Percentiles rank a stretch among this genome's conserved stretches.
These are phyloP conservation scores for Troides helena DNA, from an alignment of 2,888 invertebrate species.

Conservation along the genomic window DNA sequence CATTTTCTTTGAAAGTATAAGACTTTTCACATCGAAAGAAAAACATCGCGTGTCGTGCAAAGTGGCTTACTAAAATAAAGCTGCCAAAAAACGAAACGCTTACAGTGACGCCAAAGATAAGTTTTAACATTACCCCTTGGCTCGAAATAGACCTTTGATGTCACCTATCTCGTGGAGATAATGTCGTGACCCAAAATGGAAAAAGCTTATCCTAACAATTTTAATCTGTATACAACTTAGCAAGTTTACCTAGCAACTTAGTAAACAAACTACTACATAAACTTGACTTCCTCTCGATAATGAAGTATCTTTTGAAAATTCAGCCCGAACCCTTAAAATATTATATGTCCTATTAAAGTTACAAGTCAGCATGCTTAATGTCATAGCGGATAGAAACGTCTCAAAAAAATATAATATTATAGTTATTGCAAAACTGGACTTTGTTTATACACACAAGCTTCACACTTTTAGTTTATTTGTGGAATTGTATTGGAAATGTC, in stretches of 20 bases:
- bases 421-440: no score
- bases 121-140: background rate
- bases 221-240: no score
- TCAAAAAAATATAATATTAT: no score
- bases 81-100: slow-evolving; percentile 2
- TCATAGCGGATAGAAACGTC: no score
- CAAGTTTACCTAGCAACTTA: background rate
- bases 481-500: no score
- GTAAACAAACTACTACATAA: background rate
- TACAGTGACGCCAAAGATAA: background rate
- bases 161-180: background rate
- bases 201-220: background rate
- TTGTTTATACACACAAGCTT: no score
- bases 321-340: no score
- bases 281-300: no score
- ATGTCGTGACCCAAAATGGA: background rate
- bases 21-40: background rate
- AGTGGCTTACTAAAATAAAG: slow-evolving; percentile 3
- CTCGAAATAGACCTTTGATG: background rate
- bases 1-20: background rate
- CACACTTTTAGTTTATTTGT: no score
- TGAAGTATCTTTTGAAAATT: no score
- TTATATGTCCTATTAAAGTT: no score
- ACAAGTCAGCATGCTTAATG: no score
- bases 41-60: background rate